Base-by-base conservation (phyloP, 2,113 vertebrate genomes). In the Malurus elegans region DNA sequence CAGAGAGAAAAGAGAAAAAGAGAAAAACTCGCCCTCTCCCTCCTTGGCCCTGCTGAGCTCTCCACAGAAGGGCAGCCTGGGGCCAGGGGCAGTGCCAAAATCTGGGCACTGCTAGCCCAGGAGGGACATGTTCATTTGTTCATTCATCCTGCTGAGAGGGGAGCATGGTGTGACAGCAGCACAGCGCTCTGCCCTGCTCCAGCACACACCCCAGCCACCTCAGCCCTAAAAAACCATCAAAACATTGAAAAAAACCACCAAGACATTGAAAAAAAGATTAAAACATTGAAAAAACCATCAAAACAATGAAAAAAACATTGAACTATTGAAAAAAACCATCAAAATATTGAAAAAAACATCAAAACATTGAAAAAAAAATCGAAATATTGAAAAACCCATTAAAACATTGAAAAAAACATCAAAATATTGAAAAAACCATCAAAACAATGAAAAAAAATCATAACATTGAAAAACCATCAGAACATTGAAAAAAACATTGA, bases 11-110 rank as follows among this genome's bases (percentile, higher is more conserved):
- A n/a, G n/a, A n/a, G n/a, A n/a, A n/a, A n/a, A n/a, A n/a, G 44
- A 57, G 24, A 5, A 11, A 10, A 45, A 58, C 3, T 3, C 0
- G 5, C 13, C 10, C 7, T 0, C 0, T 28, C 3, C 3, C 4
- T 15, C 26, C 44, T 4, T 36, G 82, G 24, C 48, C 8, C 12
- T 29, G 51, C 53, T 5, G 4, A 29, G 65, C 38, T 73, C 69
- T n/a, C 24, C 29, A 5, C 28, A 6, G 8, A 34, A 34, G 38
- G 56, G 56, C 69, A 84, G 65, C 79, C 61, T 9, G 17, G 61
- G 65, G 60, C 64, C 54, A 14, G 4, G 0, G 3, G n/a, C 2
- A 3, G 29, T 32, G 1, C 4, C 38, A 36, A 64, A 40, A 10
- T 3, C 7, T 0, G 0, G 62, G 15, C 84, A 12, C 53, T 18